These are phyloP conservation scores for Bradypodion ventrale DNA, from an alignment of 2,797 vertebrate species.

Conservation along the genomic window DNA sequence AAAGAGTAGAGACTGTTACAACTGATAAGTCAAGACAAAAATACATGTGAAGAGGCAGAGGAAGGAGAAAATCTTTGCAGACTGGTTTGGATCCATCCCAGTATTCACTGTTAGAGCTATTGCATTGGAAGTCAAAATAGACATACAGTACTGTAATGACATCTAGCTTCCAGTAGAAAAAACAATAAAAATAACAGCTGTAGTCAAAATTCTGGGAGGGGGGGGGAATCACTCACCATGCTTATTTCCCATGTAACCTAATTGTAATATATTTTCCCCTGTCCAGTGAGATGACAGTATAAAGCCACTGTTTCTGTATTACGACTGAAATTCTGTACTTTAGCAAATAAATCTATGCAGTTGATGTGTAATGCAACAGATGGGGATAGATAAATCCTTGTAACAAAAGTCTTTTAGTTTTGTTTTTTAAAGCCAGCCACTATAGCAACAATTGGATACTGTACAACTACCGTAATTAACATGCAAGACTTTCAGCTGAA, in stretches of 20 bases:
- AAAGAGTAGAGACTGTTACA: too few species aligned
- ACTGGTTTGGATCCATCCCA: too few species aligned
- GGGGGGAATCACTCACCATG: not conserved
- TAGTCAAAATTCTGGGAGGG: too few species aligned
- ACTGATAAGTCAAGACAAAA: too few species aligned
- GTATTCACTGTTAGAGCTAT: too few species aligned
- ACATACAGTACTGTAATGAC: too few species aligned
- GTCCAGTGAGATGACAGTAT: not conserved
- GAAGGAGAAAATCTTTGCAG: too few species aligned
- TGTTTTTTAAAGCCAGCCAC: constrained; percentile 44
- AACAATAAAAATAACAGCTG: too few species aligned
- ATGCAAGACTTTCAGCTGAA: constrained; percentile 52
- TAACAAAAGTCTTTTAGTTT: constrained; percentile 21
- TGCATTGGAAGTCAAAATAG: too few species aligned
- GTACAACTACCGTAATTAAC: constrained; percentile 49
- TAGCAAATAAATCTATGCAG: not conserved
- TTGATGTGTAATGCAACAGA: not conserved
- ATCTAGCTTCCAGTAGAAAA: too few species aligned
- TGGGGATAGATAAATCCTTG: constrained; percentile 11
- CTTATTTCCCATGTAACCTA: not conserved
- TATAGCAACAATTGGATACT: constrained; percentile 56
- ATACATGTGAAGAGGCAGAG: too few species aligned
- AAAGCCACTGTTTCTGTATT: not conserved
- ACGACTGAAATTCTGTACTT: not conserved
- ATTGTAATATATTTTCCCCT: not conserved